Evolutionary conservation across 2,113 vertebrate species (phyloP).

Genomic region (Telmatochromis sp.): DNA sequence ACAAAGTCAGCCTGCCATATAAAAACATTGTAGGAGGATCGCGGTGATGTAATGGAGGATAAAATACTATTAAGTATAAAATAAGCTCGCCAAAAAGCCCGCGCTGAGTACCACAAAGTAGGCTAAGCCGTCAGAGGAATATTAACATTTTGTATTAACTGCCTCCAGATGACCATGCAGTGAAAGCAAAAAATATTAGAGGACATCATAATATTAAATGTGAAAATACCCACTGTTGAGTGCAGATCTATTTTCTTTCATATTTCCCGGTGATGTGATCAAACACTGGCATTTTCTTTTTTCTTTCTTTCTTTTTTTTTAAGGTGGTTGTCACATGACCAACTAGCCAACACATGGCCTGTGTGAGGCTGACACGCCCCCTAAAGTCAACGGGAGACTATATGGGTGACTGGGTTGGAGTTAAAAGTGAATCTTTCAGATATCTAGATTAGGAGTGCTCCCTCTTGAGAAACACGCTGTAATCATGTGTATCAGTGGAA

Average conservation of each 20-base stretch:
- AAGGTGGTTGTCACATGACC: conserved; percentile 8
- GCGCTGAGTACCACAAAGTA: background rate
- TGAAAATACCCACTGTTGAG: background rate
- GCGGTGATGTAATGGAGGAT: background rate
- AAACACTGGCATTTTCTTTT: background rate
- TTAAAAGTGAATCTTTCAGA: background rate
- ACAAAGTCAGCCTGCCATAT: background rate
- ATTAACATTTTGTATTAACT: background rate
- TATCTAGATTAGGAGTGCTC: background rate
- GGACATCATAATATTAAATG: background rate
- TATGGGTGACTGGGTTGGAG: background rate
- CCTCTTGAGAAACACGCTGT: background rate
- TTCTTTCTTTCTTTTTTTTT: background rate
- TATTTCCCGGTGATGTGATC: background rate
- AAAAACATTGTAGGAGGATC: background rate
- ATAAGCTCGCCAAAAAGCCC: background rate
- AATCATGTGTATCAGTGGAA: background rate
- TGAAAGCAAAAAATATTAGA: background rate
- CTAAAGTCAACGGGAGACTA: background rate
- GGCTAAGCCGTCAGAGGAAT: background rate
- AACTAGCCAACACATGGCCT: conserved; percentile 6
- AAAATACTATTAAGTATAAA: conserved; percentile 14
- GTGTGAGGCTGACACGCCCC: conserved; percentile 35
- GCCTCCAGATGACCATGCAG: background rate
- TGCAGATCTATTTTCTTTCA: background rate